phyloP scores from a whole-genome alignment of 2,888 invertebrate genomes.

The Ophioninae sp. region DNA sequence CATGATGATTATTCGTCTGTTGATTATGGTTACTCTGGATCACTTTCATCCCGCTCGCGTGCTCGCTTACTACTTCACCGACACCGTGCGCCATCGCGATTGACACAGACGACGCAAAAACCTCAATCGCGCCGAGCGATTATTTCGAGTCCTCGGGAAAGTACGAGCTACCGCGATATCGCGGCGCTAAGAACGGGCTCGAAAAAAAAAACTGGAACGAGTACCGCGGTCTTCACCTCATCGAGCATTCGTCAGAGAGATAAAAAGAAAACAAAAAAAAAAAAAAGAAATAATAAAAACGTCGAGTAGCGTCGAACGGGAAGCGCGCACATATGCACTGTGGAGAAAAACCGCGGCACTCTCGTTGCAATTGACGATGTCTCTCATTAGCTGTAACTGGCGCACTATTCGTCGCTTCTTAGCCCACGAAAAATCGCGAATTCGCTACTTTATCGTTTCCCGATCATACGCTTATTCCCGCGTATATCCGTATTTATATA shows the following conservation, averaged over 20 bases:
- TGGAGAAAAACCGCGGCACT: conserved; percentile 28
- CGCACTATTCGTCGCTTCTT: conserved; percentile 23
- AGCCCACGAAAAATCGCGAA: neutral
- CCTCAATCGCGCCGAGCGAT: neutral
- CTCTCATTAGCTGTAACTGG: conserved; percentile 61
- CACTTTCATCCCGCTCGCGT: conserved; percentile 79
- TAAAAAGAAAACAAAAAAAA: neutral
- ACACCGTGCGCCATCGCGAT: conserved; percentile 83
- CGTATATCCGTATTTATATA: conserved; percentile 3
- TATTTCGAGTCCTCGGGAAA: conserved; percentile 6
- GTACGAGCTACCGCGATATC: conserved; percentile 13
- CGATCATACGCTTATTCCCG: too few relatives aligned
- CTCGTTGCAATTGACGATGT: conserved; percentile 35
- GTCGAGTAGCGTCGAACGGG: conserved; percentile 22
- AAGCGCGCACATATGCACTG: conserved; percentile 47
- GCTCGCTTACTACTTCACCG: conserved; percentile 81
- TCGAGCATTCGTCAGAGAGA: conserved; percentile 35
- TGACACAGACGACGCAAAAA: too few relatives aligned
- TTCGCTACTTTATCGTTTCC: conserved; percentile 5
- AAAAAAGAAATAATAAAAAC: neutral
- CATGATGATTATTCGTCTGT: conserved; percentile 68
- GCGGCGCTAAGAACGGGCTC: neutral
- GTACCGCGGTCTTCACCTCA: conserved; percentile 5
- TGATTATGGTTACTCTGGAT: conserved; percentile 74
- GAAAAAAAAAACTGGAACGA: neutral